These are phyloP conservation scores for Antedon bifida DNA, from an alignment of 35 echinoderm and acorn worm genomes.

Conservation along the genomic window DNA sequence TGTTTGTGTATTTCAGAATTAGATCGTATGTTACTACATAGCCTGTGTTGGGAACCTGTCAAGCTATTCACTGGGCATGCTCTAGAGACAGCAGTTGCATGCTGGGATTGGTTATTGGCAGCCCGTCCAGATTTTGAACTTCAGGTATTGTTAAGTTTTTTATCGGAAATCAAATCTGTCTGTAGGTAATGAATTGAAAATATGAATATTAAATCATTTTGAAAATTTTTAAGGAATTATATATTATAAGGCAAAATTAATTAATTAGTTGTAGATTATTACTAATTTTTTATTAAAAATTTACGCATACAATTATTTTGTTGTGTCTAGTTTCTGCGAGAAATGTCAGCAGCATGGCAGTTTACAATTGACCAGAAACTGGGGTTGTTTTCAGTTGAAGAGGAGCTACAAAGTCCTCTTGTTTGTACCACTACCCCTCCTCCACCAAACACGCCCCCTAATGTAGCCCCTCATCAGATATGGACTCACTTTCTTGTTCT, in stretches of 20 bases:
- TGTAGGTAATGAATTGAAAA: too few relatives aligned
- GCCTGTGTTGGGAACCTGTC: conserved; percentile 60
- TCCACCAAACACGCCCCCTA: conserved; percentile 57
- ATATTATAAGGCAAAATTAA: too few relatives aligned
- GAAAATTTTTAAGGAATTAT: not conserved
- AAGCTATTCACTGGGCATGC: conserved; percentile 39
- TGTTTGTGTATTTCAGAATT: conserved; percentile 46
- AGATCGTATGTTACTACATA: conserved; percentile 56
- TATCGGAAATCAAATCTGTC: too few relatives aligned
- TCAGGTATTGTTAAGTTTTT: conserved; percentile 25
- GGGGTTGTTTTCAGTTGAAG: conserved; percentile 65
- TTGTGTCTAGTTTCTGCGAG: conserved; percentile 56
- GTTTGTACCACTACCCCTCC: conserved; percentile 50
- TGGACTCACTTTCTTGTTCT: conserved; percentile 89
- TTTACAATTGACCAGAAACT: conserved; percentile 80
- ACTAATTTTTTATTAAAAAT: too few relatives aligned
- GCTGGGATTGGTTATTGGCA: conserved; percentile 94
- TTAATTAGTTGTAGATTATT: not conserved
- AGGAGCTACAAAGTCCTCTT: conserved; percentile 47
- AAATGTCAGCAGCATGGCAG: conserved; percentile 93
- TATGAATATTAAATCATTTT: not conserved
- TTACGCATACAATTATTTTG: not conserved
- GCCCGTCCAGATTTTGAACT: conserved; percentile 73
- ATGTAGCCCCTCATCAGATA: conserved; percentile 82
- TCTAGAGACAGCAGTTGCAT: conserved; percentile 87